These are phyloP conservation scores for Chromis chromis DNA, from an alignment of 2,797 vertebrate genomes.

Conservation along the genomic window DNA sequence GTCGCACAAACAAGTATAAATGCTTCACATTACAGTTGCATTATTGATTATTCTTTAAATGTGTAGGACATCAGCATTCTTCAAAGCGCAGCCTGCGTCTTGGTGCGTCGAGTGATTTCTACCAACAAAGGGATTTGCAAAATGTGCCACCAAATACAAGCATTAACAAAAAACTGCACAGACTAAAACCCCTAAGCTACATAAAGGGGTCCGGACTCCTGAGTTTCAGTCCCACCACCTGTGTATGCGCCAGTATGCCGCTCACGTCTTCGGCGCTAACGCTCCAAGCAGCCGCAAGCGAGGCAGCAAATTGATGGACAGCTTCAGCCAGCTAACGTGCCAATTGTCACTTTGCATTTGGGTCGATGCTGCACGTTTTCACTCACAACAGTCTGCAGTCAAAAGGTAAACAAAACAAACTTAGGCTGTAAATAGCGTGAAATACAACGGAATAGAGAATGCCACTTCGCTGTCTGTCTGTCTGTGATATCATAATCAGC, in stretches of 20 bases:
- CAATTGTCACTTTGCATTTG: conserved; percentile 61
- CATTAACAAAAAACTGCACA: conserved; percentile 12
- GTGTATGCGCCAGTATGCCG: conserved; percentile 44
- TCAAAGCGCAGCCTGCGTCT: not conserved
- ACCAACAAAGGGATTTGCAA: not conserved
- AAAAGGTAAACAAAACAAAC: conserved; percentile 36
- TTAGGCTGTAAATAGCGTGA: not conserved
- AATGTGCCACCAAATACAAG: conserved; percentile 8
- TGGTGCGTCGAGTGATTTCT: not conserved
- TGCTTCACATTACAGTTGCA: conserved; percentile 7
- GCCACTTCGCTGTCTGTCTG: conserved; percentile 6
- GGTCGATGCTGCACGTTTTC: conserved; percentile 36
- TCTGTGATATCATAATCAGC: conserved; percentile 26
- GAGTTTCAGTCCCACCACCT: conserved; percentile 39
- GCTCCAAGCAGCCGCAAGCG: conserved; percentile 36
- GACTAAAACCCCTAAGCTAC: conserved; percentile 20
- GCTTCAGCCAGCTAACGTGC: conserved; percentile 46
- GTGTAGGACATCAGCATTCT: conserved; percentile 15
- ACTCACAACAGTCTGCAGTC: conserved; percentile 11
- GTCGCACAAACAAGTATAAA: conserved; percentile 29
- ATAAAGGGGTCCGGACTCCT: conserved; percentile 21
- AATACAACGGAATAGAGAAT: not conserved
- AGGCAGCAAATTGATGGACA: conserved; percentile 50
- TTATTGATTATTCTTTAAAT: conserved; percentile 23
- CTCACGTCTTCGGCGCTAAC: conserved; percentile 32